Conservation (phyloP, 2,797 vertebrate species). For the Enteromius trimaculatus region DNA sequence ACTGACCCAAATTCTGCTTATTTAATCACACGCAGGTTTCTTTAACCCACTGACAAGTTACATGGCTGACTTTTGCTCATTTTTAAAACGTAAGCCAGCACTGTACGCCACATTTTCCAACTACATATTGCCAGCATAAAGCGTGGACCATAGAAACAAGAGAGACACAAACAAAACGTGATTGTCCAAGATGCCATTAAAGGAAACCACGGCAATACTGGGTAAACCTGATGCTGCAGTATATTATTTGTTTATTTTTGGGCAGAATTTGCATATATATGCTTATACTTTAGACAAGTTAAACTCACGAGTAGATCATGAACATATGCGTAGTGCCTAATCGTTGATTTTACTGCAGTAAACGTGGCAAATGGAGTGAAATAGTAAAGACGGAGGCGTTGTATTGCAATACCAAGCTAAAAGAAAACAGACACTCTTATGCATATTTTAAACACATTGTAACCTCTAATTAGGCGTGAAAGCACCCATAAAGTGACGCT, state of each 20-base stretch:
- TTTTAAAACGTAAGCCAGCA: background rate
- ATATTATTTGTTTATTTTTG: background rate
- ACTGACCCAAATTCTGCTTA: background rate
- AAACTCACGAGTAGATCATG: background rate
- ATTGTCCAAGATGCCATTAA: background rate
- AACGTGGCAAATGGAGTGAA: conserved; percentile 41
- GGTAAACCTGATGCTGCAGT: conserved; percentile 3
- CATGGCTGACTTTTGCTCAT: background rate
- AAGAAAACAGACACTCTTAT: conserved; percentile 18
- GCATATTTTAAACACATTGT: conserved; percentile 17
- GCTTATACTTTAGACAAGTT: background rate
- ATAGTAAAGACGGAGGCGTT: conserved; percentile 24
- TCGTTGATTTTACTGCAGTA: conserved; percentile 25
- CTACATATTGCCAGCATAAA: background rate
- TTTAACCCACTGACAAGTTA: background rate
- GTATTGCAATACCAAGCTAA: conserved; percentile 10
- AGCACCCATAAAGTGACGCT: background rate
- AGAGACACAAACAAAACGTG: conserved; percentile 10
- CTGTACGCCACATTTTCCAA: conserved; percentile 9
- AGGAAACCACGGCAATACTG: background rate
- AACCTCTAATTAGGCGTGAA: background rate
- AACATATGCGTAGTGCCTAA: background rate
- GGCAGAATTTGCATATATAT: background rate
- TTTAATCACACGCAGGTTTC: conserved; percentile 18
- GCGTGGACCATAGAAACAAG: conserved; percentile 7